A percentile compares a stretch with the other conserved stretches of the same genome.
Evolutionary conservation across 2,113 vertebrate species (phyloP).

Genomic region (Crotalus horridus): DNA sequence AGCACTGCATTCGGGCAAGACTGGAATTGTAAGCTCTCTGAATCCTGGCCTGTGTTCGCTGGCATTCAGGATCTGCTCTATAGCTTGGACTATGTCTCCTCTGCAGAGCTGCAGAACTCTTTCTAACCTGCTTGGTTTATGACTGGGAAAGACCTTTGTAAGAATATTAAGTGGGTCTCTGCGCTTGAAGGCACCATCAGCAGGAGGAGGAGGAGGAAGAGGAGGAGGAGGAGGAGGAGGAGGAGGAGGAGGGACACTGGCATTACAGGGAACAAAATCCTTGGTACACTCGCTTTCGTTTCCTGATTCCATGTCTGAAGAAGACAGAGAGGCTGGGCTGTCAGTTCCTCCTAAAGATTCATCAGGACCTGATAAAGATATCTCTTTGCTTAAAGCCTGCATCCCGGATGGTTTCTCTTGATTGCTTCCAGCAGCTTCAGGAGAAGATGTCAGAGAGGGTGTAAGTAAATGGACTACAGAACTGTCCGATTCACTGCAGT

Average conservation of each 20-base stretch:
- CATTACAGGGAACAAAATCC: constrained; percentile 48
- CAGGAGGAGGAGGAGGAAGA: constrained; percentile 23
- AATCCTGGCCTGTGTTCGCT: constrained; percentile 65
- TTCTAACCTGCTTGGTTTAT: constrained; percentile 73
- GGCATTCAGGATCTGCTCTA: constrained; percentile 76
- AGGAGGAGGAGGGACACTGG: constrained; percentile 18
- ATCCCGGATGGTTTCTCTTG: constrained; percentile 36
- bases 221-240: background rate
- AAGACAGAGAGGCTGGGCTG: constrained; percentile 74
- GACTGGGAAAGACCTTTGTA: constrained; percentile 81
- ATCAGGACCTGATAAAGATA: constrained; percentile 60
- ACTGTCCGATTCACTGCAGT: constrained; percentile 68
- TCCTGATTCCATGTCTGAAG: constrained; percentile 82
- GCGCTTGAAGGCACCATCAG: constrained; percentile 42
- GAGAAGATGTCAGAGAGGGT: constrained; percentile 46
- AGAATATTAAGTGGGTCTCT: constrained; percentile 81
- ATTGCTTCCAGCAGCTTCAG: constrained; percentile 46
- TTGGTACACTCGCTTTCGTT: constrained; percentile 78
- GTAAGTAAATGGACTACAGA: constrained; percentile 56
- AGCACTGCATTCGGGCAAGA: constrained; percentile 35
- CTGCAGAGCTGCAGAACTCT: constrained; percentile 75
- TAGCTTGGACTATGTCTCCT: constrained; percentile 84
- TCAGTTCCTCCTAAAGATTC: constrained; percentile 70
- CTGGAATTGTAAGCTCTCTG: constrained; percentile 39
- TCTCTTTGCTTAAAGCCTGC: constrained; percentile 47